These are phyloP conservation scores for Chaetodon trifasciatus DNA, from an alignment of 2,797 vertebrate genomes.

Conservation along the genomic window DNA sequence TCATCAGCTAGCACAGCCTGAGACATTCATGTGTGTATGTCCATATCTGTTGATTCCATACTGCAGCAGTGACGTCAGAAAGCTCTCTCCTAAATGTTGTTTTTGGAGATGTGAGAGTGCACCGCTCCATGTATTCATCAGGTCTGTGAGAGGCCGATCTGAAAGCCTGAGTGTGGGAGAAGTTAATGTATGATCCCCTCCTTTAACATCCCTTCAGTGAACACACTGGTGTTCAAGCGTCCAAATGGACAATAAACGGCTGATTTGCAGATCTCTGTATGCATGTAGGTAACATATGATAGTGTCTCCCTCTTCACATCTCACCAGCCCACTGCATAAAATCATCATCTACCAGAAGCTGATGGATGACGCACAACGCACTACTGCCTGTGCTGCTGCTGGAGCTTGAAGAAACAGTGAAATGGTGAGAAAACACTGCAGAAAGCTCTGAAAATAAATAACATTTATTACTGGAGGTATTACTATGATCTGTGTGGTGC, in stretches of 20 bases:
- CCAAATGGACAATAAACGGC: constrained; percentile 65
- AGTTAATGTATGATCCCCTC: constrained; percentile 47
- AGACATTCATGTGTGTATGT: constrained; percentile 6
- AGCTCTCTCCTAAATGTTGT: constrained; percentile 27
- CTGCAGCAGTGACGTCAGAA: constrained; percentile 2
- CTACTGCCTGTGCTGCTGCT: constrained; percentile 29
- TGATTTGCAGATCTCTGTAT: constrained; percentile 57
- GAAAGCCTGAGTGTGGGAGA: constrained; percentile 27
- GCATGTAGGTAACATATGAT: constrained; percentile 71
- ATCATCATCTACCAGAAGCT: constrained; percentile 66
- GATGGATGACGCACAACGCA: constrained; percentile 49
- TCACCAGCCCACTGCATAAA: constrained; percentile 77
- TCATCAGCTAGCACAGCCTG: constrained; percentile 17
- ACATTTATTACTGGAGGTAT: constrained; percentile 48
- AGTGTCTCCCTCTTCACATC: constrained; percentile 69
- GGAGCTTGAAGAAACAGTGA: constrained; percentile 37
- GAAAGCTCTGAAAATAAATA: constrained; percentile 63
- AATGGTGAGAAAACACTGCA: constrained; percentile 54
- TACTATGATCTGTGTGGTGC: constrained; percentile 42
- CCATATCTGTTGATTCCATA: constrained; percentile 23
- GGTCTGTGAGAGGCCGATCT: constrained; percentile 16
- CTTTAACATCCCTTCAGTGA: constrained; percentile 44
- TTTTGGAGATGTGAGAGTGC: constrained; percentile 17
- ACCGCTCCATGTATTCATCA: constrained; percentile 4
- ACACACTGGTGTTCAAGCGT: constrained; percentile 44